Evolutionary conservation across 2,113 vertebrate species (phyloP).

Genomic region (Gila orcuttii): DNA sequence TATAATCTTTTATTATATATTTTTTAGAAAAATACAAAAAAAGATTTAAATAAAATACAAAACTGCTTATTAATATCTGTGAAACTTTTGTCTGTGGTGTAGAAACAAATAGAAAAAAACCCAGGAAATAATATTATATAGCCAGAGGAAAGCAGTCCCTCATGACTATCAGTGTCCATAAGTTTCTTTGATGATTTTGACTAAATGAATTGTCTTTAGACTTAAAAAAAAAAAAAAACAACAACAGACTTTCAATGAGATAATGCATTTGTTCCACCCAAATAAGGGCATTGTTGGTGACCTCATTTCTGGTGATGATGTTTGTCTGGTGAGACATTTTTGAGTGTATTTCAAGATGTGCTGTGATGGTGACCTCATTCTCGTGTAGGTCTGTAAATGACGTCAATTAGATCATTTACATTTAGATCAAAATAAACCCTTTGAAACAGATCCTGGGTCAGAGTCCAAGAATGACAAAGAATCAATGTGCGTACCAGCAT

Average conservation of each 20-base stretch:
- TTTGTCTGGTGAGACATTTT: slow-evolving; percentile 7
- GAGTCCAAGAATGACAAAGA: background rate
- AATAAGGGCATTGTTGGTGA: slow-evolving; percentile 9
- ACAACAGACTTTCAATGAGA: background rate
- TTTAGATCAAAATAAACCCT: slow-evolving; percentile 3
- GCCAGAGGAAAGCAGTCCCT: no score
- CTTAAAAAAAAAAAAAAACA: background rate
- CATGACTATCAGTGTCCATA: no score
- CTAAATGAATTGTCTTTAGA: background rate
- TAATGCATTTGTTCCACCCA: background rate
- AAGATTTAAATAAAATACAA: no score
- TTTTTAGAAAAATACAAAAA: no score
- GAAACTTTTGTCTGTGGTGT: no score
- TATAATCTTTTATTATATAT: no score
- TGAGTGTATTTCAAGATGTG: slow-evolving; percentile 5
- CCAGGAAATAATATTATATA: no score
- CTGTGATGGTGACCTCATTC: background rate
- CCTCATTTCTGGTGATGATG: slow-evolving; percentile 5
- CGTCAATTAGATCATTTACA: background rate
- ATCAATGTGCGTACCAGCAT: background rate
- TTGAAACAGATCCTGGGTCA: background rate
- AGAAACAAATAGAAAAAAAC: no score
- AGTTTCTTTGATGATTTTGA: no score
- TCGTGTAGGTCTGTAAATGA: background rate
- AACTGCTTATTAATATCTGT: no score